Evolutionary conservation across 2,888 invertebrate genomes (phyloP).

Genomic region (Catocala sponsa): DNA sequence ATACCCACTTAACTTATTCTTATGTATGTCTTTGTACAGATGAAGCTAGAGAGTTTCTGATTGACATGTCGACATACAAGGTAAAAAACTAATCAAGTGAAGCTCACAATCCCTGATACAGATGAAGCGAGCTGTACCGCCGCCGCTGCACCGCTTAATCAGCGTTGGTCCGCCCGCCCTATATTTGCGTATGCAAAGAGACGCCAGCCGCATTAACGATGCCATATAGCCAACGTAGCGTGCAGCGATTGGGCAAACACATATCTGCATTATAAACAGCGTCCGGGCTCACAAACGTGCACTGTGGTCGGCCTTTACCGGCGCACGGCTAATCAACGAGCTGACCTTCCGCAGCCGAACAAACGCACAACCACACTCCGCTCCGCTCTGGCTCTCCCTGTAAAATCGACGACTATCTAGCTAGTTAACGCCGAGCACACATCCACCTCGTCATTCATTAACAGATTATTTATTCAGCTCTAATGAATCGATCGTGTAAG

Average conservation of each 20-base stretch:
- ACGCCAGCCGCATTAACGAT: constrained; percentile 87
- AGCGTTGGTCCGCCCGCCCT: constrained; percentile 84
- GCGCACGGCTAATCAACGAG: constrained; percentile 85
- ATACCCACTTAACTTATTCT: constrained; percentile 4
- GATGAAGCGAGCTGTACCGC: constrained; percentile 69
- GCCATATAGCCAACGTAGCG: constrained; percentile 88
- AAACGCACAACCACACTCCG: constrained; percentile 71
- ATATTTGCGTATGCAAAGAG: constrained; percentile 89
- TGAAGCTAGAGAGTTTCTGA: not conserved
- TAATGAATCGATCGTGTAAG: constrained; percentile 48
- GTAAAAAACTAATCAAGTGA: constrained; percentile 77
- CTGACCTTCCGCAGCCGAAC: constrained; percentile 84
- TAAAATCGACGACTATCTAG: constrained; percentile 59
- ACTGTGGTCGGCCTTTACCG: constrained; percentile 86
- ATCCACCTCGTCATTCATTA: constrained; percentile 46
- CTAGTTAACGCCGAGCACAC: constrained; percentile 51
- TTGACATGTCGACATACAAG: constrained; percentile 49
- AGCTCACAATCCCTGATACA: constrained; percentile 73
- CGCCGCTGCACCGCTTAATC: constrained; percentile 84
- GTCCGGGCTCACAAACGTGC: constrained; percentile 86
- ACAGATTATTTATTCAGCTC: constrained; percentile 49
- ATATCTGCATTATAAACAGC: constrained; percentile 89
- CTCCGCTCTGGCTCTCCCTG: constrained; percentile 52
- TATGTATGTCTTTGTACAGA: not conserved
- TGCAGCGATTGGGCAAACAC: constrained; percentile 88